Evolutionary conservation across 2,113 vertebrate genomes (phyloP).

Genomic region (Peucedramus taeniatus): DNA sequence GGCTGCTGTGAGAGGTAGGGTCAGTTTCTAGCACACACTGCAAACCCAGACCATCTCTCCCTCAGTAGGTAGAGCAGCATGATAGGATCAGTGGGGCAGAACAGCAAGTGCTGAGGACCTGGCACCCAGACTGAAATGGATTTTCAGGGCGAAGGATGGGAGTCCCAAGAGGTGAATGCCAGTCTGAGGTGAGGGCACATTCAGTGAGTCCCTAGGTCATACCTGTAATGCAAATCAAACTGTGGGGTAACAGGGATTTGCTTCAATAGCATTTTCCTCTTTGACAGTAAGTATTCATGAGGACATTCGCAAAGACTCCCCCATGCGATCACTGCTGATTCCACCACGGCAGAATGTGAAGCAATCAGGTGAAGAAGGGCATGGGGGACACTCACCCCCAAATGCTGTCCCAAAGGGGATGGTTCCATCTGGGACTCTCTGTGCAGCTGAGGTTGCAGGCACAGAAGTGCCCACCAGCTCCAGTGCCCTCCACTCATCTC

Average conservation of each 20-base stretch:
- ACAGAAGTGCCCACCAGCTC: neutral
- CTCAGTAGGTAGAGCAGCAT: rapidly evolving
- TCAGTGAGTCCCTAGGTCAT: neutral
- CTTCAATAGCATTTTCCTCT: neutral
- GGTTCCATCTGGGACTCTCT: neutral
- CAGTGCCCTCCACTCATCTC: neutral
- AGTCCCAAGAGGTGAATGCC: neutral
- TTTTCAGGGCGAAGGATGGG: neutral
- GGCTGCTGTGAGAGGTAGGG: neutral
- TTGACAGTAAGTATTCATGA: neutral
- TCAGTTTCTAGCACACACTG: too few relatives aligned
- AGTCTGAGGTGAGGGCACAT: neutral
- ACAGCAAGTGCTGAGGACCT: neutral
- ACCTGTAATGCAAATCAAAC: neutral
- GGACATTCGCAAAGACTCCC: neutral
- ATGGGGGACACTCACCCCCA: neutral
- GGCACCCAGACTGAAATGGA: neutral
- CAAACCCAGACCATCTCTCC: neutral
- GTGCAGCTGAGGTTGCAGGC: neutral
- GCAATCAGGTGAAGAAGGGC: neutral
- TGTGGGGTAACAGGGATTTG: neutral
- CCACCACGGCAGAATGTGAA: neutral
- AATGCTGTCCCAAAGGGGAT: neutral
- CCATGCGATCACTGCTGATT: neutral
- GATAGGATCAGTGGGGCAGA: neutral